phyloP scores from a whole-genome alignment of 2,113 vertebrate genomes.

The Motacilla tschutschensis region DNA sequence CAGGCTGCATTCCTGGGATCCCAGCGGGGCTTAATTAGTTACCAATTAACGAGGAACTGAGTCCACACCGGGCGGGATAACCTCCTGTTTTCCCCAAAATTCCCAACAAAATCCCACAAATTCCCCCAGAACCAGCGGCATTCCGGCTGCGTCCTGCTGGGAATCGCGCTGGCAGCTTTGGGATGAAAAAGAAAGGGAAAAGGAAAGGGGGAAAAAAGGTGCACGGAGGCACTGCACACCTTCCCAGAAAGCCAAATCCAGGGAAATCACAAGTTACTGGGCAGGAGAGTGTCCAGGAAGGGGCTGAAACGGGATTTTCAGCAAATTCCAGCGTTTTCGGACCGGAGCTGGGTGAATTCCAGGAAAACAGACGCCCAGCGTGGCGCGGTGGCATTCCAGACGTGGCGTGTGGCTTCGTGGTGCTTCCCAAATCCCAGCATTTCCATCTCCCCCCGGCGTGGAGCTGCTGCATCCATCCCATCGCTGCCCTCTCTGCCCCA shows the following conservation, averaged over 20 bases:
- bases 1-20: not conserved
- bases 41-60: not conserved
- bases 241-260: not conserved
- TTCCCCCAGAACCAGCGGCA: fast-evolving
- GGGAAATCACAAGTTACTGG: not conserved
- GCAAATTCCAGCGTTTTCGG: not conserved
- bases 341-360: fast-evolving
- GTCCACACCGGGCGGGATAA: fast-evolving
- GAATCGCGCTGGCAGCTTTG: fast-evolving
- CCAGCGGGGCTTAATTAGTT: not conserved
- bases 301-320: not conserved
- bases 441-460: not conserved
- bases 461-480: no score
- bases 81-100: fast-evolving
- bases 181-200: not conserved
- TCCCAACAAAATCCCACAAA: not conserved
- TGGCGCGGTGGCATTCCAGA: not conserved
- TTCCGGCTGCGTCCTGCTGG: not conserved
- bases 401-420: fast-evolving
- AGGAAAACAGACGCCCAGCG: not conserved
- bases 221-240: fast-evolving
- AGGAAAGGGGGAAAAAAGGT: fast-evolving
- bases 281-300: not conserved
- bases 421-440: not conserved
- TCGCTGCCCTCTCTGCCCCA: no score